Evolutionary conservation across 1,140 invertebrate genomes (phyloP).

Genomic region (Hycleus cichorii): DNA sequence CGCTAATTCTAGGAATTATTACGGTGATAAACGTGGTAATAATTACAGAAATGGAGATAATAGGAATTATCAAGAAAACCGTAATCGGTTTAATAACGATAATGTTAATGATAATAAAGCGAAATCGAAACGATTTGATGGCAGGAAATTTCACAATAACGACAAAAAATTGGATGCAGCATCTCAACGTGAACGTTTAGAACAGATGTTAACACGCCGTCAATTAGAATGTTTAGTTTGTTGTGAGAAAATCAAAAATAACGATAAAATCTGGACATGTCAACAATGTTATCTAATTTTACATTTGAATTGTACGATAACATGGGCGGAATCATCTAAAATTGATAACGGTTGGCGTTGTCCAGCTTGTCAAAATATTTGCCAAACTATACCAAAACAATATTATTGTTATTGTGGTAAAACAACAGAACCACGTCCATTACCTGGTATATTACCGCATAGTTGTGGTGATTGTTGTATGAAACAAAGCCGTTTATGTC

Average conservation of each 20-base stretch:
- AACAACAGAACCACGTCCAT: constrained; percentile 49
- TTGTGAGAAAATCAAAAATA: constrained; percentile 72
- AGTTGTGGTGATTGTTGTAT: constrained; percentile 83
- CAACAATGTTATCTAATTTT: constrained; percentile 83
- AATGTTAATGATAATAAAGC: no score
- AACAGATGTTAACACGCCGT: constrained; percentile 68
- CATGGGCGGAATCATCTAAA: constrained; percentile 82
- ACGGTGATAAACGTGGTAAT: background rate
- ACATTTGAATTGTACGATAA: constrained; percentile 81
- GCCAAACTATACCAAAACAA: constrained; percentile 55
- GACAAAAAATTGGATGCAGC: constrained; percentile 23
- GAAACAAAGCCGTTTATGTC: constrained; percentile 56
- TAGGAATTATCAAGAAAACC: background rate
- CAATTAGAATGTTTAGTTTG: constrained; percentile 89
- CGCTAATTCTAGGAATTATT: constrained; percentile 6
- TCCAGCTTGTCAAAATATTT: constrained; percentile 81
- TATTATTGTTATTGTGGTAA: constrained; percentile 85
- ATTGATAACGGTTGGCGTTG: constrained; percentile 81
- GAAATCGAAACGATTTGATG: no score
- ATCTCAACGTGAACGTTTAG: constrained; percentile 70
- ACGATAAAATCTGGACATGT: constrained; percentile 83
- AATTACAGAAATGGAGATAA: constrained; percentile 9
- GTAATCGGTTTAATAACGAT: no score
- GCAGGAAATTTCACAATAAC: background rate
- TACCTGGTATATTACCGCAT: constrained; percentile 68